These are phyloP conservation scores for Rallus limicola DNA, from an alignment of 2,113 vertebrate species.

Conservation along the genomic window DNA sequence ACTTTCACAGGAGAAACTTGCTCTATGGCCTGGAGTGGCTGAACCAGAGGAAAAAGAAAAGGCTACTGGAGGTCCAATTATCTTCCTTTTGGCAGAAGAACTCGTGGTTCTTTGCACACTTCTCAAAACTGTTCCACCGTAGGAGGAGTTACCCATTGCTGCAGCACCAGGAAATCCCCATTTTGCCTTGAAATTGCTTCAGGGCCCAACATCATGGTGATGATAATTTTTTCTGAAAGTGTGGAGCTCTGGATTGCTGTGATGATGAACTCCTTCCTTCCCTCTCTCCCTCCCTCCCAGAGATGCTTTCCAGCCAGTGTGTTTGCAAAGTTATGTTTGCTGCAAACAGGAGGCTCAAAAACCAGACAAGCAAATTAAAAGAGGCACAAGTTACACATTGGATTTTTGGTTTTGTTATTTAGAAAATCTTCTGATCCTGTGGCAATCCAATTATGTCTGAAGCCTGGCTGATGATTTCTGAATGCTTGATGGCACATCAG, in stretches of 20 bases:
- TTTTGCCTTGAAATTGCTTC: conserved; percentile 27
- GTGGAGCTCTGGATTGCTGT: background rate
- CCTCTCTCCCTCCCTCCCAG: background rate
- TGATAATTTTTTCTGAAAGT: background rate
- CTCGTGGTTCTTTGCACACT: background rate
- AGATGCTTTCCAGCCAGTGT: background rate
- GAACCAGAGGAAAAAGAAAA: background rate
- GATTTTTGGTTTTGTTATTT: background rate
- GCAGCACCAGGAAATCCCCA: conserved; percentile 2
- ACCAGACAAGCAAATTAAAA: background rate
- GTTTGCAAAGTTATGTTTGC: background rate
- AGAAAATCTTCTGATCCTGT: background rate
- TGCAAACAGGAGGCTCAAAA: background rate
- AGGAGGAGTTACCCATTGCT: background rate
- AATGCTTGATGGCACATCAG: background rate
- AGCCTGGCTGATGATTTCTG: background rate
- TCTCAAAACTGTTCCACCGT: background rate
- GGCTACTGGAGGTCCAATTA: background rate
- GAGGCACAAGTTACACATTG: background rate
- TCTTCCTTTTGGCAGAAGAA: conserved; percentile 13
- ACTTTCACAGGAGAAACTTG: conserved; percentile 22
- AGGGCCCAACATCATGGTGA: background rate
- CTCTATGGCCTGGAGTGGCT: background rate
- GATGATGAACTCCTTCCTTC: background rate
- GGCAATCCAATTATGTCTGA: conserved; percentile 21